Base-by-base conservation (phyloP, 1,140 invertebrate species). In the Euwallacea fornicatus region DNA sequence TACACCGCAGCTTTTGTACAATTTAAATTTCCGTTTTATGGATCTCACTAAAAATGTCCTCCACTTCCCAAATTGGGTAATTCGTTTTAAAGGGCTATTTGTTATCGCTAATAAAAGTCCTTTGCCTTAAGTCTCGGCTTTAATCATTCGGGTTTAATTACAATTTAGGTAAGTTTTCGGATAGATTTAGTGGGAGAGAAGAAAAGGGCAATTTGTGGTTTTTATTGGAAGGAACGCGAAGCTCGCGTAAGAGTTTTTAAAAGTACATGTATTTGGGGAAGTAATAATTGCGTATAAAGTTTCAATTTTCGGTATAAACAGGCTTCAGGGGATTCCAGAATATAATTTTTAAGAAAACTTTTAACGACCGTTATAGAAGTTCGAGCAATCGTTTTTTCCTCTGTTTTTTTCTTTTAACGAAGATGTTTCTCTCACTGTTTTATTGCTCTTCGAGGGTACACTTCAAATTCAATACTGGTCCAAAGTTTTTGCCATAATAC, bases 1-100 rank as follows among this genome's bases (percentile, higher is more conserved):
- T 46, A 46, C 15, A 63, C 44, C 61, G 61, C 43, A 15, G 44
- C 46, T 42, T 46, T 47, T 50, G 16, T n/a, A 50, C n/a, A 63
- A 63, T 46, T 63, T 63, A 63, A 63, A 63, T 47, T 63, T 63
- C 47, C 33, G 47, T 63, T 63, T 63, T 63, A 63, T 21, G 61
- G 47, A 7, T 16, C 15, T n/a, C 61, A 63, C 61, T 63, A 63
- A 63, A 50, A 63, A 63, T 63, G 61, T 63, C 61, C 13, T 46
- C 43, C 13, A 63, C 13, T 63, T 63, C 16, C 61, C 13, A 63
- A 63, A 46, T 63, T 63, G 47, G 61, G 61, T 63, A 63, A 63
- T 63, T 63, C 42, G 7, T 16, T 21, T 46, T 46, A 46, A 46
- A 42, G 6, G 16, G 61, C 61, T 47, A 63, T 63, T 63, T 50